Evolutionary conservation across 2,113 vertebrate genomes (phyloP), one percentile per base, ranked within the genome.

Genomic region (Typhlomys cinereus): DNA sequence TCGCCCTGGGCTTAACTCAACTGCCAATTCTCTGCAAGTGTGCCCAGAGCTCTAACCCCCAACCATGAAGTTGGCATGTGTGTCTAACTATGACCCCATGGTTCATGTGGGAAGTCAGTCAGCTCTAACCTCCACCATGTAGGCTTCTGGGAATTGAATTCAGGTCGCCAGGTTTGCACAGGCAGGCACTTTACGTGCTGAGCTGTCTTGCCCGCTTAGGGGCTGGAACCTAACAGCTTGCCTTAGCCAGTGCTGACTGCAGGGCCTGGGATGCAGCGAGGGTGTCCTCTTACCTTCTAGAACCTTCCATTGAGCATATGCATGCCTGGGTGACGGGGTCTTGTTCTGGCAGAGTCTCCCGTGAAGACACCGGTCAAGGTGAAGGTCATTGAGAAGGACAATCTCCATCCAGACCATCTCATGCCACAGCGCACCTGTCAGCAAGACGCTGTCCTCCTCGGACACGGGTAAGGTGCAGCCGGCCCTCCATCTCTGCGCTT

Each of bases 371-470:
- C 98, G 14, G 84, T 95, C 92, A 99, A 98, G 96, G 93, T 98
- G 69, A 99, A 98, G 96, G 97, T 99, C 88, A 97, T 98, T 0
- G 99, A 99, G 97, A 99, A 99, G 29, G 98, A 99, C 67, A 98
- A n/a, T 99, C 79, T 99, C 98, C 0, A 90, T 98, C 96, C 98
- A 99, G 95, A 97, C 97, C 89, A 94, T 98, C 17, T 97, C 98
- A 7, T 96, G 98, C 96, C 94, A 97, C 2, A 97, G 98, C 6
- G 96, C 97, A 69, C 98, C 98, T 0, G 99, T 99, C 97, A 99
- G 98, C 96, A 99, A 99, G 93, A 98, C 98, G 0, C 96, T 99
- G 95, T 99, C 99, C 0, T 99, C 99, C 29, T 99, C 99, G 1
- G 99, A 99, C 94, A 99, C 99, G 74, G 98, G 98, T 99, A 96